Percentiles rank a stretch among this genome's conserved stretches.
Conservation (phyloP, 2,888 invertebrate species). For the Caenorhabditis doughertyi region DNA sequence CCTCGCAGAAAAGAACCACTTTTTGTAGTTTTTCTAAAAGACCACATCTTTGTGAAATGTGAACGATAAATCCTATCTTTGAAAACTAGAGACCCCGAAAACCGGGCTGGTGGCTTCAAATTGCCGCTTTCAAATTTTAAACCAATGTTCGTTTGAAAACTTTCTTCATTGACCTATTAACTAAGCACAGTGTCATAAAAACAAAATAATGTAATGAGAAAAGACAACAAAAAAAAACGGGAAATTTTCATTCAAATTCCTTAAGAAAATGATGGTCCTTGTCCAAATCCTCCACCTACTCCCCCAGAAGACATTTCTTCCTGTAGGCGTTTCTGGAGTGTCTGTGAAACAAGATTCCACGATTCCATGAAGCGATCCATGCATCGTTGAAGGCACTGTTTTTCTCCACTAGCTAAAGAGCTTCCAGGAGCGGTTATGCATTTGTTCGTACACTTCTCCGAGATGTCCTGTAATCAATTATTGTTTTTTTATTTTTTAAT, state of each 20-base stretch:
- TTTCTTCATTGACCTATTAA: not conserved
- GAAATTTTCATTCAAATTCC: not conserved
- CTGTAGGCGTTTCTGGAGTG: constrained; percentile 87
- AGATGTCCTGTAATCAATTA: constrained; percentile 73
- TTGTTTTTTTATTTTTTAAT: not conserved
- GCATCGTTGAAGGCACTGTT: constrained; percentile 80
- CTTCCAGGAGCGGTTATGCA: constrained; percentile 80
- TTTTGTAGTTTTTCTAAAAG: too few relatives aligned
- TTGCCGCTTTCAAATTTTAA: constrained; percentile 3
- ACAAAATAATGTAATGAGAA: constrained; percentile 3
- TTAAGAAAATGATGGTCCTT: constrained; percentile 67
- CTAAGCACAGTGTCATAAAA: constrained; percentile 6
- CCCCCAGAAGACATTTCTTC: constrained; percentile 66
- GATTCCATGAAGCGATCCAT: constrained; percentile 92
- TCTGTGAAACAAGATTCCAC: constrained; percentile 93
- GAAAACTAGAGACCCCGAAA: constrained; percentile 1
- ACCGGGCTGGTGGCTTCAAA: constrained; percentile 1
- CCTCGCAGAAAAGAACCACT: too few relatives aligned
- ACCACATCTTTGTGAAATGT: too few relatives aligned
- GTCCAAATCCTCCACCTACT: constrained; percentile 55
- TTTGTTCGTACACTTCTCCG: constrained; percentile 81
- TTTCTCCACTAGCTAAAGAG: constrained; percentile 75
- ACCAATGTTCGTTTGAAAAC: not conserved
- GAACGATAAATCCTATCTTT: too few relatives aligned
- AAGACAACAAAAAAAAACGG: constrained; percentile 29